Evolutionary conservation across 2,113 vertebrate species (phyloP), one percentile per base, ranked within the genome.

Genomic region (Bufo gargarizans): DNA sequence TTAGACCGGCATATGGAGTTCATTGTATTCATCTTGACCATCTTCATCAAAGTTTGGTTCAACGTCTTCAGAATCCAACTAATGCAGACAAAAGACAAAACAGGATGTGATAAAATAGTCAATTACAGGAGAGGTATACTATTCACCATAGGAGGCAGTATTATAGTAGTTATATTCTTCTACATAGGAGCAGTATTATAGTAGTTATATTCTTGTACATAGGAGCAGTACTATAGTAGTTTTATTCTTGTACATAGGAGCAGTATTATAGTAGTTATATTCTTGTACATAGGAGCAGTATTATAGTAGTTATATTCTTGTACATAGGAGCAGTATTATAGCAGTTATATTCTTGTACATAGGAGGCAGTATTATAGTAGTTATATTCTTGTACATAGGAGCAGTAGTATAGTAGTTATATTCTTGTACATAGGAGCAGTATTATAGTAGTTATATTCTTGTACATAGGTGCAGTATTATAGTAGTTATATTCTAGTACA

Each of bases 1-100:
- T 96, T 93, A 99, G 80, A 99, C 98, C 0, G 98, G 97, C 98
- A 99, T 99, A 93, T 99, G 98, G 90, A 99, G 96, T 92, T 99
- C 98, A 0, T 99, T 98, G 94, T 99, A 99, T 90, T 99, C 98
- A 0, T 99, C 98, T 81, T 94, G 96, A 55, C 98, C 98, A 0
- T 99, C 98, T 90, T 99, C 98, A 0, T 98, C 97, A 0, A 99
- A 99, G 94, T 99, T 99, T 0, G 98, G 98, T 43, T 96, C 95
- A 0, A 96, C 96, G 53, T 99, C 98, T 78, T 99, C 98, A 0
- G 96, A 97, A 88, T 99, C 98, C 94, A 99, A 72, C 98, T 99
- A 93, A 88, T 77, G 77, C 43, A 19, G 33, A 82, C 2, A 65
- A 14, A 67, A 65, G 58, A 45, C 9, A 81, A 11, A 8, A 83